phyloP scores from a whole-genome alignment of 2,797 vertebrate genomes.

The Melanogrammus aeglefinus region DNA sequence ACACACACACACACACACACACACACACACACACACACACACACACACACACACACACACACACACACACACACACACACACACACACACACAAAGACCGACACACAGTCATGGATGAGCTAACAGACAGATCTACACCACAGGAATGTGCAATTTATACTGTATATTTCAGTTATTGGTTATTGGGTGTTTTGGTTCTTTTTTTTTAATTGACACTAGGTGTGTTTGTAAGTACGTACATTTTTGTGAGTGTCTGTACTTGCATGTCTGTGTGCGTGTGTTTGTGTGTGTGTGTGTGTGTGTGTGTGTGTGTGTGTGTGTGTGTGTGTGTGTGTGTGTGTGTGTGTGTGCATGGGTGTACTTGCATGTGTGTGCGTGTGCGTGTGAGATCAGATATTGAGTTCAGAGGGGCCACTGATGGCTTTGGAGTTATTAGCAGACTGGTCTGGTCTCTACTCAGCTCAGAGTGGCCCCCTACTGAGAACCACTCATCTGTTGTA shows the following conservation, averaged over 20 bases:
- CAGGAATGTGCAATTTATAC: background rate
- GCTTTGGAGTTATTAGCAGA: conserved; percentile 55
- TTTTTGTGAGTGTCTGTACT: background rate
- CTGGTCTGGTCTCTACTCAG: conserved; percentile 36
- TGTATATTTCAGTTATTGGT: conserved; percentile 33
- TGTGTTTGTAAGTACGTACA: background rate
- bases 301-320: background rate
- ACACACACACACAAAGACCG: background rate
- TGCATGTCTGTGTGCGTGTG: background rate
- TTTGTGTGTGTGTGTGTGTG: background rate
- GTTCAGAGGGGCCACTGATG: conserved; percentile 21
- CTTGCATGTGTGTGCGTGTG: background rate
- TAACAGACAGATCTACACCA: conserved; percentile 1
- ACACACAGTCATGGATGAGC: background rate
- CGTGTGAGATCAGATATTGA: conserved; percentile 29
- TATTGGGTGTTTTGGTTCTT: conserved; percentile 28
- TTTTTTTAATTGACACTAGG: conserved; percentile 4
- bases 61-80: background rate
- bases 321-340: conserved; percentile 16
- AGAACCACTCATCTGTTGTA: conserved; percentile 58
- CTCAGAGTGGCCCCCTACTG: conserved; percentile 47
- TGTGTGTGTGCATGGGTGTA: background rate
- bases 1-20: background rate
- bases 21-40: conserved; percentile 5
- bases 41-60: conserved; percentile 1